These are phyloP conservation scores for Pycnonotus jocosus DNA, from an alignment of 2,113 vertebrate species.

Conservation along the genomic window DNA sequence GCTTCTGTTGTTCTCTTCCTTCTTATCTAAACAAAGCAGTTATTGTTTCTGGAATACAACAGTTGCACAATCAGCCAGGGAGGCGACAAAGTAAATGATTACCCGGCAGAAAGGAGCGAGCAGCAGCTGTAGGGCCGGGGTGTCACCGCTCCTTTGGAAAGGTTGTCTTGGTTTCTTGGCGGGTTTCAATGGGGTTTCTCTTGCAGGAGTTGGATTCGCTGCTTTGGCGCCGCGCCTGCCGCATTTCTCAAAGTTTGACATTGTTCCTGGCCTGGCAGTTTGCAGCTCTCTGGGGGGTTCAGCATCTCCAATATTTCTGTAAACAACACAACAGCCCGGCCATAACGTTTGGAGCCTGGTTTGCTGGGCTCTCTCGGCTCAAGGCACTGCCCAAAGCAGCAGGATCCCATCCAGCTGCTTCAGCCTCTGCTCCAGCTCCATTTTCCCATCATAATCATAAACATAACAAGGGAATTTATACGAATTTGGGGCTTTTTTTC, in stretches of 20 bases:
- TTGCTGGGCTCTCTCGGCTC: background rate
- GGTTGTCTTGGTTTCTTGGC: background rate
- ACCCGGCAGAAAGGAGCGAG: background rate
- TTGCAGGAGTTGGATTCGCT: background rate
- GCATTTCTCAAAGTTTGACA: background rate
- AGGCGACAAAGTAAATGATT: background rate
- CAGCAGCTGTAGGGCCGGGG: background rate
- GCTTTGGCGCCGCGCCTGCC: background rate
- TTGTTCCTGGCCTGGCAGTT: background rate
- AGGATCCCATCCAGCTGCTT: background rate
- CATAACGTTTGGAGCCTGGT: background rate
- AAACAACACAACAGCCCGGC: background rate
- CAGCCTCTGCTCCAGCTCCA: background rate
- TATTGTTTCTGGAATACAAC: background rate
- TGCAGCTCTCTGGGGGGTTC: background rate
- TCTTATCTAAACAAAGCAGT: background rate
- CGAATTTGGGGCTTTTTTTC: background rate
- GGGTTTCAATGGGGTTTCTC: background rate
- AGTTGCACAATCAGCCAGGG: background rate
- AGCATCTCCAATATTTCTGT: constrained; percentile 5
- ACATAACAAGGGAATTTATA: background rate
- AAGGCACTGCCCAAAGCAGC: background rate
- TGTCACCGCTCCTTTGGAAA: background rate
- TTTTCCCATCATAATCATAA: background rate
- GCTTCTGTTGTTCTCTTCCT: background rate